Evolutionary conservation across 2,888 invertebrate genomes (phyloP), one percentile per base, ranked within the genome.

Genomic region (Chalcis sispes): DNA sequence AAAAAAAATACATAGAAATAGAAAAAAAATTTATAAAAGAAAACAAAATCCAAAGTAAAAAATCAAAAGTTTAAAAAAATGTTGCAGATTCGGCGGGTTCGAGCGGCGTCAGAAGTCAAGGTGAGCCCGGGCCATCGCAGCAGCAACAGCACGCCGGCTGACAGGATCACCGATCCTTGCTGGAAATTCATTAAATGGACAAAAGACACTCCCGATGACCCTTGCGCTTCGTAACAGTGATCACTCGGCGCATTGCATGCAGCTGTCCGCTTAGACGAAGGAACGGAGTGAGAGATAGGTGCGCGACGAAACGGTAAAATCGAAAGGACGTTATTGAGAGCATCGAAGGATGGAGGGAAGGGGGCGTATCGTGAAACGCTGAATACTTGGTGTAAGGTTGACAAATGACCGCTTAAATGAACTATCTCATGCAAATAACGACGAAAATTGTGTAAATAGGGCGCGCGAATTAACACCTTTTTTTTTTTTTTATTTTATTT

Each of bases 41-140:
- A n/a, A n/a, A n/a, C n/a, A n/a, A n/a, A n/a, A n/a, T n/a, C n/a
- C n/a, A n/a, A n/a, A n/a, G n/a, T n/a, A n/a, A n/a, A n/a, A n/a
- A n/a, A n/a, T n/a, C n/a, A n/a, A n/a, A n/a, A n/a, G n/a, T 58
- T 48, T 23, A 27, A 58, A 15, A 46, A 46, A 46, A 54, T 58
- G 36, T 82, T 82, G n/a, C 79, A 85, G 85, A 82, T 72, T 79
- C 83, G 66, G 75, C 84, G 0, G 81, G 84, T 4, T 81, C 83
- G 40, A 85, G 84, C 59, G 83, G 79, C n/a, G n/a, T 56, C 4
- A 69, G 74, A 56, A 69, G 69, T 46, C 83, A 82, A 72, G 18
- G 29, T 27, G 58, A 72, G 50, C 64, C 72, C 1, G 64, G 64
- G 0, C 56, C 76, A 15, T 64, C 72, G 42, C 76, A 76, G 65